Evolutionary conservation across 2,113 vertebrate species (phyloP), one percentile per base, ranked within the genome.

Genomic region (Collichthys lucidus): DNA sequence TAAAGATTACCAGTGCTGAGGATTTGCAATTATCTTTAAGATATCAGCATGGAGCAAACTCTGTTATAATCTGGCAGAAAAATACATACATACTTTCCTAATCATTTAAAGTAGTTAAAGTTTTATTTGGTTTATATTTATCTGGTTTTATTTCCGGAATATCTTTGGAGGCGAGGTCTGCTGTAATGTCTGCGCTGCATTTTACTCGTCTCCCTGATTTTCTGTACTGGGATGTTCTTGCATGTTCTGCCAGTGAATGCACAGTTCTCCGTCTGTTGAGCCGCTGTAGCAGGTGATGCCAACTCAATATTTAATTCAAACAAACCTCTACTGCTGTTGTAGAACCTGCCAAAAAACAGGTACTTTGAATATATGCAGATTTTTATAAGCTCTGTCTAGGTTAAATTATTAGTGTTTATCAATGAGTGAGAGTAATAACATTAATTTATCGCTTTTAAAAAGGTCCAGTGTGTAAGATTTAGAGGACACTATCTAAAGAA

Each of bases 1-100:
- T 69, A 82, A 77, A 87, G 53, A 87, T 66, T 12, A 74, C 35
- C 57, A 52, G 63, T 68, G 77, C 17, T 66, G 59, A 81, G 64
- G 49, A 75, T 82, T 82, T 84, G 66, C 50, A 82, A 79, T 84
- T 79, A 82, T 67, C 57, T 74, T 76, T n/a, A 82, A 73, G 75
- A 82, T 57, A 82, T 64, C 56, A 78, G 55, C 65, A 63, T 53
- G 72, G 26, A 14, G 14, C 3, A 44, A 35, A 44, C 44, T 24
- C 57, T 31, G 53, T 12, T 44, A 19, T 70, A 65, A 84, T 80
- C 59, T 56, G 63, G 73, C 70, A 63, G n/a, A 61, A 55, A 70
- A 72, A 76, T 55, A 20, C 35, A 60, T 40, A 64, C 9, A 69
- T 31, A 40, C 7, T 35, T 35, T 56, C 8, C 20, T 56, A 46